Evolutionary conservation across 2,888 invertebrate species (phyloP).

Genomic region (Cerastis leucographa): DNA sequence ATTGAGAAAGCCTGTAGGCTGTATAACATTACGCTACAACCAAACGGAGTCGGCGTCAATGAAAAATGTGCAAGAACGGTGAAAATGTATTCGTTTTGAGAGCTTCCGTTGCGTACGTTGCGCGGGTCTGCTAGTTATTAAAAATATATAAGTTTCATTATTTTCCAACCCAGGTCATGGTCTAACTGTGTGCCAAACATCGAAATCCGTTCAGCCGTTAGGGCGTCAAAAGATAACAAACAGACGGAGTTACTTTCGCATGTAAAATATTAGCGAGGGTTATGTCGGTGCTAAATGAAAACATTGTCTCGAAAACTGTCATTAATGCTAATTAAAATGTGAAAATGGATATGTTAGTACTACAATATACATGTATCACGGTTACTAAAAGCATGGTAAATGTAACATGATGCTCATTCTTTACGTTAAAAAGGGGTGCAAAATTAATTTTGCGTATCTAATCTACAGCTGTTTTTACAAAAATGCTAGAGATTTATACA

Average conservation of each 20-base stretch:
- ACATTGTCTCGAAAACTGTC: conserved; percentile 11
- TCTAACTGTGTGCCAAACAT: not conserved
- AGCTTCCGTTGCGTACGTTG: no score
- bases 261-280: not conserved
- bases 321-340: conserved; percentile 13
- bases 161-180: not conserved
- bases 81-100: no score
- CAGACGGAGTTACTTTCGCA: not conserved
- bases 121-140: no score
- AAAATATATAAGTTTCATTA: no score
- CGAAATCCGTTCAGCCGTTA: not conserved
- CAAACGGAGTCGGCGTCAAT: no score
- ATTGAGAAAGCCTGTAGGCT: no score
- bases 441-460: not conserved
- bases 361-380: conserved; percentile 7
- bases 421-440: not conserved
- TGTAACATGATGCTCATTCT: not conserved
- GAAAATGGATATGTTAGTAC: conserved; percentile 20
- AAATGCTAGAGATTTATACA: no score
- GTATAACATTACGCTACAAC: no score
- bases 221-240: not conserved
- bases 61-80: no score
- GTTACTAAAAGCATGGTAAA: conserved; percentile 23
- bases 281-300: not conserved
- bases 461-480: not conserved